These are phyloP conservation scores for Vulpes lagopus DNA, from an alignment of 2,113 vertebrate genomes.

Conservation along the genomic window DNA sequence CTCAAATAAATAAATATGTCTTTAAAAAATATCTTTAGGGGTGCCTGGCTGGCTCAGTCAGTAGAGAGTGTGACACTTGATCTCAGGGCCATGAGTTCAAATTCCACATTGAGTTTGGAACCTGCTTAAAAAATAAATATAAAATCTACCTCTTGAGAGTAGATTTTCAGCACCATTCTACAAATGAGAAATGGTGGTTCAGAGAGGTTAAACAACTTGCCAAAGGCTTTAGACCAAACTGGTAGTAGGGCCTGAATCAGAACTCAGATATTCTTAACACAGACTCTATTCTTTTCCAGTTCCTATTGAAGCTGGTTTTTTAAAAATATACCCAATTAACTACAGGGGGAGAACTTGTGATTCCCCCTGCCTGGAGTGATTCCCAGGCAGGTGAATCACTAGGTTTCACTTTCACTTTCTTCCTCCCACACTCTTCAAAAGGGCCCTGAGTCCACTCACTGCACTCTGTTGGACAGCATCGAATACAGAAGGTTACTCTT, in stretches of 20 bases:
- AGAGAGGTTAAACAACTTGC: neutral
- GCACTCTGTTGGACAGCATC: neutral
- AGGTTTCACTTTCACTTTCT: neutral
- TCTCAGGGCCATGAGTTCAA: neutral
- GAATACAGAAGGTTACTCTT: neutral
- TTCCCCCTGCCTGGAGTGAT: too few relatives aligned
- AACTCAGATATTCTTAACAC: neutral
- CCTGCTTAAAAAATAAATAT: neutral
- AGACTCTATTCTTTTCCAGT: neutral
- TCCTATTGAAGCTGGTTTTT: neutral
- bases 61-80: neutral
- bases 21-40: neutral
- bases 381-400: accelerated
- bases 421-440: neutral
- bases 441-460: neutral
- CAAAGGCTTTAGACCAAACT: too few relatives aligned
- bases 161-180: neutral
- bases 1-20: neutral
- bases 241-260: neutral
- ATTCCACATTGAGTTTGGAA: neutral
- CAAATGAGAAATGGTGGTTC: neutral
- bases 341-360: neutral
- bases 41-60: neutral
- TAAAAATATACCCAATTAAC: accelerated
- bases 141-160: neutral